Evolutionary conservation across 2,797 vertebrate species (phyloP), one percentile per base, ranked within the genome.

Genomic region (Mus minutoides): DNA sequence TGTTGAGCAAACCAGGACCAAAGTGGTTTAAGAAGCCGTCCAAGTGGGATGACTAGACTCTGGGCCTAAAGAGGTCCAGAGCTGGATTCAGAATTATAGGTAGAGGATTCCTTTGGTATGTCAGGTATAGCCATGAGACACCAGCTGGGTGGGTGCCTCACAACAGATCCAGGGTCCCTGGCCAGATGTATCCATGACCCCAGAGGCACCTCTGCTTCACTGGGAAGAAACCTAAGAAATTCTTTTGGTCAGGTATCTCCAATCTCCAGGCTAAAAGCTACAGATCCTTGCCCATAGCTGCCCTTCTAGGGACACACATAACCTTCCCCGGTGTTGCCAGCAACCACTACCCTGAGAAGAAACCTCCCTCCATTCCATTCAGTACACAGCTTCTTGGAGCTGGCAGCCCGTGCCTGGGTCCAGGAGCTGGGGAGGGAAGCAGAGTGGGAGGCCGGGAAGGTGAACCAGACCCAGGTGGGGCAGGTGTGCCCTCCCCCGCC

Each of bases 381-480:
- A 56, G 43, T 80, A 90, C n/a, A 71, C 49, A 79, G 64, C 69
- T 40, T 71, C 73, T 56, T 26, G n/a, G 84, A 43, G 43, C 88
- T 83, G 11, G n/a, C 8, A 58, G 52, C 56, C 29, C 52, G 43
- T 11, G 24, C 43, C 60, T n/a, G 19, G 43, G 37, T 62, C 77
- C 69, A 52, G 60, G 37, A 69, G 24, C 58, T 64, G 58, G 88
- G 54, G 80, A 58, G 26, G 2, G 12, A 79, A 89, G 43, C 37
- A 31, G 88, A 40, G 21, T 11, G 12, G 24, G 49, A 22, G 37
- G 14, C 29, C 21, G 67, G 6, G 26, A 67, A 88, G 37, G 16
- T 12, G 49, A 64, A 34, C 29, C 12, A 1, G 3, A 19, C 14
- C 24, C 8, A 5, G 22, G 0, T 0, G 1, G 46, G 77, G 10